Evolutionary conservation across 1,140 invertebrate species (phyloP).

Genomic region (Drosophila dunni): DNA sequence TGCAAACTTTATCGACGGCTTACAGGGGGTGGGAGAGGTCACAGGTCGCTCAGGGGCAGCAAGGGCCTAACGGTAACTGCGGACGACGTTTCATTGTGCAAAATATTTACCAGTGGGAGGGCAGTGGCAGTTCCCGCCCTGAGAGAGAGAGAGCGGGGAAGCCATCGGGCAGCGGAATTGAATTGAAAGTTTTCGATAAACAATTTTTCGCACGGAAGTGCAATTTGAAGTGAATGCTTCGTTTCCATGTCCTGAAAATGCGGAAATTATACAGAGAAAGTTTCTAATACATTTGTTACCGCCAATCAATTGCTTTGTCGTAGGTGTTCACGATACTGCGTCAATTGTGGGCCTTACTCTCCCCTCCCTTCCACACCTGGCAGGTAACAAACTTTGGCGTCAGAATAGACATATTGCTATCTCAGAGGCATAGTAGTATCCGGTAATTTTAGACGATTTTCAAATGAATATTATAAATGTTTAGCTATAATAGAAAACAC

Average conservation of each 20-base stretch:
- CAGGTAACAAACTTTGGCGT: constrained; percentile 36
- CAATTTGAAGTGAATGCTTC: constrained; percentile 77
- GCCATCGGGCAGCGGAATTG: neutral
- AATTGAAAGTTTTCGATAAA: constrained; percentile 76
- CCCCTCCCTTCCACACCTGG: neutral
- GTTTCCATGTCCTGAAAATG: constrained; percentile 58
- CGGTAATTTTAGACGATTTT: neutral
- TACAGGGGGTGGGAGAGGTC: constrained; percentile 1
- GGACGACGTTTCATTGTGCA: constrained; percentile 61
- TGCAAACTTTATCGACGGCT: constrained; percentile 73
- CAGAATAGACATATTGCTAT: constrained; percentile 41
- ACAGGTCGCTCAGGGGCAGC: neutral
- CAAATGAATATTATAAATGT: too few relatives aligned
- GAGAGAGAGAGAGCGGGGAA: neutral
- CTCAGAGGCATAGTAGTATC: neutral
- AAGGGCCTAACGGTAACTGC: neutral
- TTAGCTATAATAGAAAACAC: too few relatives aligned
- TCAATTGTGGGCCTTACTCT: constrained; percentile 2
- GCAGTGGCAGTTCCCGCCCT: neutral
- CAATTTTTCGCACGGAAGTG: constrained; percentile 83
- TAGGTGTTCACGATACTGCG: constrained; percentile 17
- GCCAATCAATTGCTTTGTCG: constrained; percentile 65
- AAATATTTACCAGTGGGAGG: constrained; percentile 37
- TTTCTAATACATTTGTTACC: constrained; percentile 80
- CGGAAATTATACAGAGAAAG: constrained; percentile 79